These are phyloP conservation scores for Lasioglossum baleicum DNA, from an alignment of 1,140 invertebrate species.

Conservation along the genomic window DNA sequence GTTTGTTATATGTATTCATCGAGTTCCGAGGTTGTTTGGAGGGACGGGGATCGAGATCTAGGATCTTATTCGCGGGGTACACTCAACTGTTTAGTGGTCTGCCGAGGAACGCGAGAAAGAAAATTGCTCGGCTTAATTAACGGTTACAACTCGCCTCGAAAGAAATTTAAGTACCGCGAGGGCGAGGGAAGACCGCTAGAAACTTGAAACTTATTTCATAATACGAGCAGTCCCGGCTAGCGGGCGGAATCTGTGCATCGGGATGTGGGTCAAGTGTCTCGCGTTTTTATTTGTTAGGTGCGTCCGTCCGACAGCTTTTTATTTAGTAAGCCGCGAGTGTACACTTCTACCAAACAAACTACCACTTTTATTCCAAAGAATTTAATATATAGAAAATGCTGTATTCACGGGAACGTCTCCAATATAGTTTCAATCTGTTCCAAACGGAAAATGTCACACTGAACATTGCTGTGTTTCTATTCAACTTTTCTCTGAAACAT, in stretches of 20 bases:
- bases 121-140: slow-evolving; percentile 25
- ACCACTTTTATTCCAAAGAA: too few species aligned
- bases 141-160: not conserved
- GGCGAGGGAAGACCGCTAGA: not conserved
- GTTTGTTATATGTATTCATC: not conserved
- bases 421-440: too few species aligned
- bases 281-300: not conserved
- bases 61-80: not conserved
- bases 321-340: not conserved
- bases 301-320: not conserved
- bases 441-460: too few species aligned
- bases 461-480: too few species aligned
- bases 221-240: not conserved
- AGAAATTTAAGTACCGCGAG: slow-evolving; percentile 3
- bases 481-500: too few species aligned
- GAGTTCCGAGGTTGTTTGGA: not conserved
- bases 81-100: not conserved
- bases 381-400: too few species aligned
- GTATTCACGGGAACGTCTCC: too few species aligned
- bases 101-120: not conserved
- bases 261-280: not conserved
- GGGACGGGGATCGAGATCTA: too few species aligned
- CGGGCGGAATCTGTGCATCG: not conserved
- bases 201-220: slow-evolving; percentile 13
- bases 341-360: not conserved